Evolutionary conservation across 2,888 invertebrate genomes (phyloP), one percentile per base, ranked within the genome.

Genomic region (Acronicta aceris): DNA sequence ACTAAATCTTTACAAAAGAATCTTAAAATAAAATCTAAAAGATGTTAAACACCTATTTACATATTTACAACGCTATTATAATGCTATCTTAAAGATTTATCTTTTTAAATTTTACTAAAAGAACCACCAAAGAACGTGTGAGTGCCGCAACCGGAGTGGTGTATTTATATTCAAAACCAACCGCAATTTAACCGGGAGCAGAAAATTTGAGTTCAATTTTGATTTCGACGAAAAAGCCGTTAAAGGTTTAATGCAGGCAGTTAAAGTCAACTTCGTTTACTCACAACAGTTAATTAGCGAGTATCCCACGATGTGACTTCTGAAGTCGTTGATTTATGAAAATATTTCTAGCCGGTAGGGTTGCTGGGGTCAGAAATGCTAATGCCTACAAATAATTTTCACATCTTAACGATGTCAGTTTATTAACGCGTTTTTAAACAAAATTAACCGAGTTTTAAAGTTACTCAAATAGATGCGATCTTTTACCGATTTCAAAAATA

Each of bases 171-270:
- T 57, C 47, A 59, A 66, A 66, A 66, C 53, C 55, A 38, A 53
- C 41, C 40, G 40, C 60, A 64, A 59, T 63, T 52, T 66, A 64
- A 59, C 71, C 51, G 38, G 47, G 40, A 50, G 53, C 64, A 59
- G 62, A 69, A 69, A 65, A 65, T 60, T 71, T 49, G 53, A 74
- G 65, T 74, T 74, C 63, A 76, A 78, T 76, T 81, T 84, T 74
- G 70, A 74, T 76, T 83, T 81, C 81, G 65, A 59, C 69, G 80
- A 82, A 83, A 71, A 54, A 56, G 45, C 71, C 76, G 67, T 81
- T 81, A 80, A 83, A 77, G 67, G 65, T 81, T 79, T 76, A 70
- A 63, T 58, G 27, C 48, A 42, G 56, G 61, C 66, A 69, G 59
- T 67, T 53, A 59, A 67, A 58, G 27, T 49, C 8, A 33, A 59